Base-by-base conservation (phyloP, 2,797 vertebrate genomes). In the Mallotus villosus region DNA sequence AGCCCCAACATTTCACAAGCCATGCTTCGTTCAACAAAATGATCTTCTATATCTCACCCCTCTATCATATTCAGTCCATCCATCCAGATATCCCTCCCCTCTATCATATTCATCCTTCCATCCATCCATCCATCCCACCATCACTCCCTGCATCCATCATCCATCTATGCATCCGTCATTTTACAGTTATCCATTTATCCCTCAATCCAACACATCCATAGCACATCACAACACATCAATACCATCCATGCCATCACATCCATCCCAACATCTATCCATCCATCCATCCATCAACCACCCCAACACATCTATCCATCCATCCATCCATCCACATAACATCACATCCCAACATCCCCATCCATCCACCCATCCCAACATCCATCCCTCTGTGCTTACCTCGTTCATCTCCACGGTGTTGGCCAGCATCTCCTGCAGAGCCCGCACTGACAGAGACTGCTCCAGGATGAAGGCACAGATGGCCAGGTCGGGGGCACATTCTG, bases 371-470 rank as follows among this genome's bases (percentile, higher is more conserved):
- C 25, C 25, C n/a, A 53, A 57, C 63, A 57, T 61, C 37, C 41
- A 25, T 34, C 63, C 63, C 9, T 65, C 59, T 1, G 5, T 37
- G 19, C 41, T 5, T 85, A 97, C 96, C 92, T 96, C 95, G 0
- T 83, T 93, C 68, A 94, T 93, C 62, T 97, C 96, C 86, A 96
- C 92, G 0, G 89, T 96, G 86, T 96, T 97, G 73, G 96, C 96
- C 89, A 98, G 82, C 96, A 98, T 98, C 92, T 98, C 96, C 88
- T 96, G 95, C 79, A 98, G 88, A 37, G 96, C 96, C n/a, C 96
- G 92, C 2, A 97, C 95, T 0, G 96, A 97, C 71, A 97, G 92
- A 5, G 96, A 97, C 92, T 98, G 96, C 90, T 95, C 95, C 93
- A 97, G 86, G 71, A 92, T 85, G 72, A 97, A 95, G 86, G 89